Evolutionary conservation across 53 echinoderm and acorn worm genomes (phyloP).

Genomic region (Temnopleurus reevesii): DNA sequence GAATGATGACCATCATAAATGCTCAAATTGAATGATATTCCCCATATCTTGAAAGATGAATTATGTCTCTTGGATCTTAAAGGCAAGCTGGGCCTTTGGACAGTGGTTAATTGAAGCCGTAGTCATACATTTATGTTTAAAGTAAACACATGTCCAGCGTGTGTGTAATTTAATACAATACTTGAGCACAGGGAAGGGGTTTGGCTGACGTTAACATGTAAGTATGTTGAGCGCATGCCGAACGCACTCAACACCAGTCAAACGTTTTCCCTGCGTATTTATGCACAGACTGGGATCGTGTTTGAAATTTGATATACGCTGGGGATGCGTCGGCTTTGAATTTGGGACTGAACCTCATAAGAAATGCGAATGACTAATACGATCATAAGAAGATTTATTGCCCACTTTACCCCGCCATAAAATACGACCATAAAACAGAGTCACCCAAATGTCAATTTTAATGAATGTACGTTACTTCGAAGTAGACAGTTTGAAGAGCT

Average conservation of each 20-base stretch:
- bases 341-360: neutral
- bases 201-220: too few species aligned
- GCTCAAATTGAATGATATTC: neutral
- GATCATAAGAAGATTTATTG: neutral
- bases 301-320: too few species aligned
- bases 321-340: too few species aligned
- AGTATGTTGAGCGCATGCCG: too few species aligned
- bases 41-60: neutral
- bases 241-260: too few species aligned
- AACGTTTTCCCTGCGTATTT: too few species aligned
- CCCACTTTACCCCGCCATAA: neutral
- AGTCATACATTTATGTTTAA: too few species aligned
- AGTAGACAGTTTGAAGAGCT: neutral
- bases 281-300: too few species aligned
- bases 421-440: neutral
- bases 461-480: neutral
- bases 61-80: neutral
- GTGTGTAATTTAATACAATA: too few species aligned
- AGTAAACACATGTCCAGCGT: too few species aligned
- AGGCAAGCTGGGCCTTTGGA: neutral
- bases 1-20: neutral
- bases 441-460: neutral
- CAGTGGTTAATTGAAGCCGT: too few species aligned
- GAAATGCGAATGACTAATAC: conserved; percentile 3
- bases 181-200: too few species aligned